Evolutionary conservation across 2,888 invertebrate genomes (phyloP).

Genomic region (Trypoxylon attenuatum): DNA sequence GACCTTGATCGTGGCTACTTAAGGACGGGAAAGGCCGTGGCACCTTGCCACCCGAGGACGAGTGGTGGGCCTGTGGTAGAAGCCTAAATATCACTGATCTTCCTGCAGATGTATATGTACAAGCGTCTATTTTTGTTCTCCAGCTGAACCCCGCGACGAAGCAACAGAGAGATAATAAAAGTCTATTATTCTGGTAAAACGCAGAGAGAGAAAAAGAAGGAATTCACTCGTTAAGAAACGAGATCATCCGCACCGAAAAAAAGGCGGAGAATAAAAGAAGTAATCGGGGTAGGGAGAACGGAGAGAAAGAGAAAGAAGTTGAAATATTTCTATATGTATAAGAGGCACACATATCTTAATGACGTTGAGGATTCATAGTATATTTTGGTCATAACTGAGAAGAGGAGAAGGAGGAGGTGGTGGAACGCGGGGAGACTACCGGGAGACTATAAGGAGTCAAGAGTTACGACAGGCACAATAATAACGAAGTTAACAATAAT

Average conservation of each 20-base stretch:
- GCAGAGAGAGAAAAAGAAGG: constrained; percentile 22
- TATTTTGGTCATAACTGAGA: constrained; percentile 61
- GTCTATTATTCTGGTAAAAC: constrained; percentile 10
- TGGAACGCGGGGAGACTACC: too few species aligned
- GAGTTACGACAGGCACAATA: constrained; percentile 36
- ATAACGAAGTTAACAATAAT: constrained; percentile 37
- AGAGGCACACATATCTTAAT: constrained; percentile 52
- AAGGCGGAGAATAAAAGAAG: constrained; percentile 9
- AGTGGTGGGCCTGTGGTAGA: constrained; percentile 50
- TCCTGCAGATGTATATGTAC: constrained; percentile 38
- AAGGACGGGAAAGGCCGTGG: constrained; percentile 34
- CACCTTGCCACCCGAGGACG: constrained; percentile 32
- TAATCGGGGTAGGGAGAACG: too few species aligned
- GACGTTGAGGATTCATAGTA: constrained; percentile 66
- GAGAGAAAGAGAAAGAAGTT: constrained; percentile 6
- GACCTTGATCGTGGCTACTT: too few species aligned
- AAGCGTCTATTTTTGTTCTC: constrained; percentile 51
- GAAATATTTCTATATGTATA: constrained; percentile 31
- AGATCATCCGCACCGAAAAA: constrained; percentile 42
- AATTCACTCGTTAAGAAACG: constrained; percentile 56
- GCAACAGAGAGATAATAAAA: not conserved
- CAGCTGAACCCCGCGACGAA: constrained; percentile 3
- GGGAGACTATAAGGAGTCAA: constrained; percentile 9
- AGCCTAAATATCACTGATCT: constrained; percentile 54
- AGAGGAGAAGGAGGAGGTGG: constrained; percentile 2